Base-by-base conservation (phyloP, 2,888 invertebrate genomes). In the Augiades crinisus region DNA sequence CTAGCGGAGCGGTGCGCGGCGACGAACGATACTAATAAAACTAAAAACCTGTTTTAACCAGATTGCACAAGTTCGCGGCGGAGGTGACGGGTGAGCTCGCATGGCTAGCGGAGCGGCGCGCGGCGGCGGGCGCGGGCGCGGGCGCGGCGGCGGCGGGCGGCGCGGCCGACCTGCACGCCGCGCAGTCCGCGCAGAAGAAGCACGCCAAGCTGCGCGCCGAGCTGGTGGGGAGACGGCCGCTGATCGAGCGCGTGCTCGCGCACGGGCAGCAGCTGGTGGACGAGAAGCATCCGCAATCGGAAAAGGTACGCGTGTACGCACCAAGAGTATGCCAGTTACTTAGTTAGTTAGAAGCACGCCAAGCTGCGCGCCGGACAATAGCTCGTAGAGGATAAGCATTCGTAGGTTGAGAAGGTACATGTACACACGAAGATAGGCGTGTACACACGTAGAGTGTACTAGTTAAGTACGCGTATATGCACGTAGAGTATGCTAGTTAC, bases 181-280 rank as follows among this genome's bases (percentile, higher is more conserved):
- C 98, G 0, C 97, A 98, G 75, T 95, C 98, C 56, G 96, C 95
- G 10, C 91, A 95, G 73, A 99, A 98, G 88, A 98, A 98, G 75
- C 98, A 99, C 80, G 96, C 94, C 81, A 98, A 99, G 84, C 88
- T 99, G 55, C 94, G 95, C 65, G 95, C 95, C 0, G 99, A 99
- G 89, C 94, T 99, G 55, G 90, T 91, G 21, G 98, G 97, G 0
- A 95, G 99, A 71, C 92, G 95, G 63, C 95, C 96, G 0, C 93
- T 95, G 78, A 95, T 99, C 40, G 95, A 95, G 63, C 94, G 95
- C 64, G 94, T 96, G 2, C 76, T 98, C 41, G 91, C 91, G n/a
- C 93, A 93, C n/a, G 98, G 98, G 0, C 91, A 94, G 49, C 80
- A 90, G 5, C 88, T 98, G 40, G 91, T 95, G 3, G 92, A 94